Conservation (phyloP, 1,140 invertebrate genomes). For the Papilio aristodemus region DNA sequence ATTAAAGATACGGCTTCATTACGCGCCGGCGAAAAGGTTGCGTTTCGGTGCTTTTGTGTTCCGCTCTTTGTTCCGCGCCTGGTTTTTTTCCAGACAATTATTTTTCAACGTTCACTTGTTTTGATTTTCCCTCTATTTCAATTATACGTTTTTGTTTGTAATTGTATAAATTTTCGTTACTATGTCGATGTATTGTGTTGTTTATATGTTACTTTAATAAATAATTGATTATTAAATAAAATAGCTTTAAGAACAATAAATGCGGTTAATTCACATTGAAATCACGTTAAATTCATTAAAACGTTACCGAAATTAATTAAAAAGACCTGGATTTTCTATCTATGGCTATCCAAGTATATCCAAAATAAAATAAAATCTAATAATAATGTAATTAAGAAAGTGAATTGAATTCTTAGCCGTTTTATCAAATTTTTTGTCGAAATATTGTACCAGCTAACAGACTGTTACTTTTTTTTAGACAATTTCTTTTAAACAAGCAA, state of each 20-base stretch:
- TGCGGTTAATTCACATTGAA: too few species aligned
- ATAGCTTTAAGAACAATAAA: background rate
- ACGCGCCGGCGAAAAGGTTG: constrained; percentile 60
- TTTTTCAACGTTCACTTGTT: constrained; percentile 43
- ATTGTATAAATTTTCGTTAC: background rate
- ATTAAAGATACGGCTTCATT: constrained; percentile 80
- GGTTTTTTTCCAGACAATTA: constrained; percentile 43
- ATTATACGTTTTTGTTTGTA: constrained; percentile 33
- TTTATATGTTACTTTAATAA: constrained; percentile 16
- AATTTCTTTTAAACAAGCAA: too few species aligned
- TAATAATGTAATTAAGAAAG: too few species aligned
- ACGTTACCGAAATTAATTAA: too few species aligned
- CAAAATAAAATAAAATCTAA: too few species aligned
- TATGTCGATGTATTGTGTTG: background rate
- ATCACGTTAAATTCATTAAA: too few species aligned
- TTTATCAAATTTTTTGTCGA: too few species aligned
- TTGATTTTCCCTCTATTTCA: constrained; percentile 39
- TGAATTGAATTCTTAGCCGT: too few species aligned
- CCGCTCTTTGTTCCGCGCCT: constrained; percentile 46
- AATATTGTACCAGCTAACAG: too few species aligned
- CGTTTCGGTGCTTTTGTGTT: constrained; percentile 53
- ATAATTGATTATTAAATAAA: constrained; percentile 17
- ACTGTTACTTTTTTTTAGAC: too few species aligned
- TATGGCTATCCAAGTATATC: too few species aligned
- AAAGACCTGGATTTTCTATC: too few species aligned